Conservation (phyloP, 2,888 invertebrate species). For the Dynastes maya region DNA sequence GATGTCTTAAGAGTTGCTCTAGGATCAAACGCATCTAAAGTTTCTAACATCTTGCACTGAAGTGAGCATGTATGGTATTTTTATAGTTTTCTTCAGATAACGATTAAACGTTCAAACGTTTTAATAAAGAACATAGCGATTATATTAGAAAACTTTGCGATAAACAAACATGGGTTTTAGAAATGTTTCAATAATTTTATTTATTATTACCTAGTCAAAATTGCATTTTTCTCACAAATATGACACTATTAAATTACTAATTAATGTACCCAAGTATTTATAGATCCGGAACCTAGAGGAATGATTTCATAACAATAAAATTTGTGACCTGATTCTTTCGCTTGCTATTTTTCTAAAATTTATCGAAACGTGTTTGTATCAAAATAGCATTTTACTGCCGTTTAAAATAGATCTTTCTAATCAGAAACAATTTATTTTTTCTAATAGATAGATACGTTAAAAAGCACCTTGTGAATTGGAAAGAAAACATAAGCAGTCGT, state of each 20-base stretch:
- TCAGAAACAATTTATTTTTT: too few relatives aligned
- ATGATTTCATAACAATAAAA: constrained; percentile 12
- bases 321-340: constrained; percentile 33
- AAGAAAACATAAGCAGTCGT: too few relatives aligned
- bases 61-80: neutral
- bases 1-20: constrained; percentile 9
- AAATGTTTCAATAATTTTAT: too few relatives aligned
- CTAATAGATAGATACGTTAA: too few relatives aligned
- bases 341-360: constrained; percentile 22
- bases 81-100: constrained; percentile 7
- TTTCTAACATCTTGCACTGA: neutral
- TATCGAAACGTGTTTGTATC: constrained; percentile 4
- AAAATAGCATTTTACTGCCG: constrained; percentile 21
- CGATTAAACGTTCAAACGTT: neutral
- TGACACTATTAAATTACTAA: neutral
- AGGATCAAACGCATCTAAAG: constrained; percentile 16
- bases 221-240: too few relatives aligned
- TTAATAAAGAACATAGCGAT: neutral
- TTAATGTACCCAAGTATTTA: neutral
- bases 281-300: neutral
- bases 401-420: constrained; percentile 21
- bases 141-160: too few relatives aligned
- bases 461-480: too few relatives aligned
- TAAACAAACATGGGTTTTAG: too few relatives aligned
- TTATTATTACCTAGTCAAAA: too few relatives aligned